Base-by-base conservation (phyloP, 2,888 invertebrate species). In the Andrena hattorfiana region DNA sequence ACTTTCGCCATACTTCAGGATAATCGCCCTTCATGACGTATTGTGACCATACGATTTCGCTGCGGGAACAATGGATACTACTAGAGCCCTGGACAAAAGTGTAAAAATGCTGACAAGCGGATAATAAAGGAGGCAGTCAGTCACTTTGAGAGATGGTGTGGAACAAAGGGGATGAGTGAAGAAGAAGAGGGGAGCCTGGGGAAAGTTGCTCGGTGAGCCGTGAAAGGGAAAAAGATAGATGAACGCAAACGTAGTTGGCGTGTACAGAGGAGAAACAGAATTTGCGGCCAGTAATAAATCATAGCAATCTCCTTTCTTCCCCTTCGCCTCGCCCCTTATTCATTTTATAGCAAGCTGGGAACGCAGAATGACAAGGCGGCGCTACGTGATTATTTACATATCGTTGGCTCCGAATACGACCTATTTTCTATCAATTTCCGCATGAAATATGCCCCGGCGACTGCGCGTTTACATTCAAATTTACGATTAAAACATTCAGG, bases 81-180 rank as follows among this genome's bases (percentile, higher is more conserved):
- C 88, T 88, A 88, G 90, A 89, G 88, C 88, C 86, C 84, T 89
- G 92, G 91, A 93, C 93, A 93, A 93, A 93, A 93, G 93, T 93
- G 93, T 93, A 93, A 93, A 94, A 94, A 94, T 93, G 93, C 93
- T 94, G 94, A 94, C 94, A 94, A 93, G 93, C 93, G 93, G 93
- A 93, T 94, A 94, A 94, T 94, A 93, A 93, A 93, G 93, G 93
- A 93, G 93, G 93, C 92, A 94, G 93, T 94, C 93, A 93, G 94
- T 94, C 94, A 93, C 91, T 93, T 93, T 94, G 94, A 94, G 92
- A 94, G 93, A 93, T 93, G 93, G 93, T 90, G 91, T 91, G 91
- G 92, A 93, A 93, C 92, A 92, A 91, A 90, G 88, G 89, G 89
- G 89, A 87, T 78, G 85, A 85, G 79, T 80, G 84, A 84, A 66